These are phyloP conservation scores for Hirtodrosophila confusa DNA, from an alignment of 2,888 invertebrate species.

Conservation along the genomic window DNA sequence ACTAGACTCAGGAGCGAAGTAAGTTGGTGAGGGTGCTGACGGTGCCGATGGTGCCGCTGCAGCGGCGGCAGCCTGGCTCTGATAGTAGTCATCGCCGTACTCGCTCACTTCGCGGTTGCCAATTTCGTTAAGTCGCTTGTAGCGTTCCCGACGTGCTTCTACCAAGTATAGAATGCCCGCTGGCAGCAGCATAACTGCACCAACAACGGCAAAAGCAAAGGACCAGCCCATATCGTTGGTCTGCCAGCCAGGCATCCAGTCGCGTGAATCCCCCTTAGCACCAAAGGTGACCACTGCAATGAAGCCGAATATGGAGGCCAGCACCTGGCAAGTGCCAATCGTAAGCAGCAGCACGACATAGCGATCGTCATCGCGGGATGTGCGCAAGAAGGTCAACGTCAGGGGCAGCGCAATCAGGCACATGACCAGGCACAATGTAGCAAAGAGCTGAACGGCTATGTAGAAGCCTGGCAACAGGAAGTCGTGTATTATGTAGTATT, in stretches of 20 bases:
- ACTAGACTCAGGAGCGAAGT: constrained; percentile 74
- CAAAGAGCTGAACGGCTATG: constrained; percentile 96
- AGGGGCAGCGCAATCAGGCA: constrained; percentile 90
- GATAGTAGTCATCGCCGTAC: constrained; percentile 85
- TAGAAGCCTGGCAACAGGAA: constrained; percentile 96
- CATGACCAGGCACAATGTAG: constrained; percentile 93
- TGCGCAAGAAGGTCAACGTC: constrained; percentile 89
- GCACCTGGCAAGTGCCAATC: constrained; percentile 89
- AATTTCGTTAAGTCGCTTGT: constrained; percentile 89
- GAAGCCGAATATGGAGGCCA: constrained; percentile 92
- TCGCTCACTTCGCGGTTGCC: constrained; percentile 88
- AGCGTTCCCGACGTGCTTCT: constrained; percentile 91
- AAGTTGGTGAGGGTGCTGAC: constrained; percentile 43
- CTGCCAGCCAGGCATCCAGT: constrained; percentile 98
- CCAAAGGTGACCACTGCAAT: constrained; percentile 95
- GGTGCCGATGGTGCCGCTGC: constrained; percentile 33
- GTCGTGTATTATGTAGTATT: constrained; percentile 96
- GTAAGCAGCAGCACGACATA: constrained; percentile 90
- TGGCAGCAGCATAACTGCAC: constrained; percentile 90
- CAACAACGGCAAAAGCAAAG: constrained; percentile 93
- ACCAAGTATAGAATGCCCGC: constrained; percentile 92
- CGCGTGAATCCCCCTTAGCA: constrained; percentile 94
- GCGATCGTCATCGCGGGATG: constrained; percentile 90
- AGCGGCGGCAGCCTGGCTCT: constrained; percentile 58
- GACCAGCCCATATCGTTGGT: constrained; percentile 98